Base-by-base conservation (phyloP, 2,113 vertebrate genomes). In the Beaufortia kweichowensis region DNA sequence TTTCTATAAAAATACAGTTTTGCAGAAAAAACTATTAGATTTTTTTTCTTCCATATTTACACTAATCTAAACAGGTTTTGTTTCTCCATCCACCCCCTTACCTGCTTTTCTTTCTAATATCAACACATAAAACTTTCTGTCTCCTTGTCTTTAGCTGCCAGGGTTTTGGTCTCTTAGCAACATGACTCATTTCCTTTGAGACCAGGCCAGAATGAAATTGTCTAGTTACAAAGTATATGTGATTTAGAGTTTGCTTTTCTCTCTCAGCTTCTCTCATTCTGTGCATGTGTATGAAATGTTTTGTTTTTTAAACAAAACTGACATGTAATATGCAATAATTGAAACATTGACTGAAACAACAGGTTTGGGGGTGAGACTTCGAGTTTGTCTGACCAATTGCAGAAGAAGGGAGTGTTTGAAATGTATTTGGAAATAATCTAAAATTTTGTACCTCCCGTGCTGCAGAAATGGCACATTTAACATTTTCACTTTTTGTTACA, bases 141-240 rank as follows among this genome's bases (percentile, higher is more conserved):
- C 53, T 79, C 28, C 28, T 28, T 82, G 59, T 66, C 17, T 82
- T 50, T 11, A 80, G 63, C 67, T 67, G 78, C 60, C 65, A 31
- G 56, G 46, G 71, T 55, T 33, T 61, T 70, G 56, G 84, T 87
- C 66, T 87, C 86, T 83, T 85, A 85, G 86, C 86, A 85, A 87
- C 84, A 15, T 75, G 85, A 83, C 73, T 87, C 81, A 82, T 78
- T 81, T 73, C 79, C 74, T 76, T 57, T 29, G 79, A 79, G 67
- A 78, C 61, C 39, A 59, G 65, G 55, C 55, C 63, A 68, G 62
- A 74, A 17, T 64, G 72, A 77, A 73, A 59, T 80, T 63, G 24
- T 81, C 55, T 64, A 19, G 8, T 33, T 33, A 21, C 35, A 65
- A 29, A 69, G 61, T 67, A 60, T 61, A 46, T 65, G 62, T 77